Conservation (phyloP, 92 coral and sea anemone species). For the Meandrina meandrites region DNA sequence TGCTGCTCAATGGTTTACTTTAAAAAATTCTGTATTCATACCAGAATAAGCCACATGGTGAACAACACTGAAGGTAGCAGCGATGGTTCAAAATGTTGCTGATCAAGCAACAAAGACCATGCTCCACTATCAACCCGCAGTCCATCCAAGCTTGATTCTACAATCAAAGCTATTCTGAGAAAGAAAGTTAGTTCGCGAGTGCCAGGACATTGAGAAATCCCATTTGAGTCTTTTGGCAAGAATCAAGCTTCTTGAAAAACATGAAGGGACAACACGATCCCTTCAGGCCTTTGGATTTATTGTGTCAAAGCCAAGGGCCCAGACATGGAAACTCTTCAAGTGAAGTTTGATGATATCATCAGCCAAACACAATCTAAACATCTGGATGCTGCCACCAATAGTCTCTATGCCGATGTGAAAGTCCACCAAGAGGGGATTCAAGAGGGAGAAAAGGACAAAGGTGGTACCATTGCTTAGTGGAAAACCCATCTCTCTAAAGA, state of each 20-base stretch:
- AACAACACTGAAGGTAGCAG: slow-evolving; percentile 12
- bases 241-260: slow-evolving; percentile 32
- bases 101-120: slow-evolving; percentile 6
- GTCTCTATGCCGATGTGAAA: slow-evolving; percentile 29
- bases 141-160: slow-evolving; percentile 35
- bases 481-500: slow-evolving; percentile 22
- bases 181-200: slow-evolving; percentile 45
- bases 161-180: slow-evolving; percentile 39
- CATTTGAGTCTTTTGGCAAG: slow-evolving; percentile 37
- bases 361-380: slow-evolving; percentile 44
- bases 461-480: slow-evolving; percentile 46
- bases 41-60: slow-evolving; percentile 8
- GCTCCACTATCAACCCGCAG: slow-evolving; percentile 17
- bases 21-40: no score
- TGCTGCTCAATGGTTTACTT: no score
- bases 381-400: slow-evolving; percentile 42
- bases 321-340: slow-evolving; percentile 32
- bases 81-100: not conserved
- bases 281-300: slow-evolving; percentile 40
- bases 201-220: slow-evolving; percentile 42
- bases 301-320: slow-evolving; percentile 45
- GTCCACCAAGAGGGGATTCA: not conserved
- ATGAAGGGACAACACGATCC: slow-evolving; percentile 5
- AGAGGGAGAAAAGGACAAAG: slow-evolving; percentile 28
- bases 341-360: slow-evolving; percentile 47